Base-by-base conservation (phyloP, 2,797 vertebrate genomes). In the Protosalanx chinensis region DNA sequence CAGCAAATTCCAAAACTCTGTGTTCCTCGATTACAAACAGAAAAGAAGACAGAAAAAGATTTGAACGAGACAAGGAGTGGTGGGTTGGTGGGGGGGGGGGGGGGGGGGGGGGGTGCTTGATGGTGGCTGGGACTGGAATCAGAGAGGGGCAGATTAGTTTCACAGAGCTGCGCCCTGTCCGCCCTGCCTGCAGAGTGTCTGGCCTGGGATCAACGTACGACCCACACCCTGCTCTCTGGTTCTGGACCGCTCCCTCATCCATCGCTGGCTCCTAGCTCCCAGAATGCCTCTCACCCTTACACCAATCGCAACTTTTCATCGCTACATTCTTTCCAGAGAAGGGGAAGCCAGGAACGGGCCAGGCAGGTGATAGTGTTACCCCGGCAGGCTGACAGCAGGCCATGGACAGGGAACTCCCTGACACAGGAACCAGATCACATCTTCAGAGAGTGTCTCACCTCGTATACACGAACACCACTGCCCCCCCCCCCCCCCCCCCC, bases 181-280 rank as follows among this genome's bases (percentile, higher is more conserved):
- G 1, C 73, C 64, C 73, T 74, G 74, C 75, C 72, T 81, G 76
- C 75, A 73, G 74, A 85, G 81, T 18, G 70, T 84, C 78, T 78
- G 77, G 82, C 82, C 72, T 70, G 32, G 27, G 64, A 77, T 18
- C 37, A 15, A 64, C 33, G 53, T 23, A 66, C 32, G 41, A 29
- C 67, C 51, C 46, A 18, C 49, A 27, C 12, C 67, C 67, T 41
- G n/a, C 16, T 41, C 49, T 51, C 20, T 23, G 2, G 46, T 29
- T 58, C n/a, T 41, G 1, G 10, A 3, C 37, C 10, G 30, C 29
- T 73, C 75, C 56, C 69, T 62, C 20, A 51, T 33, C 29, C 58
- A 10, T 58, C 30, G n/a, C 35, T 33, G 29, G 5, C 61, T 16
- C 30, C 51, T 16, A 56, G 51, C 51, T 20, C 63, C 29, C 30